A percentile compares a stretch with the other conserved stretches of the same genome.
Evolutionary conservation across 1,140 invertebrate genomes (phyloP).

Genomic region (Anoplophora glabripennis): DNA sequence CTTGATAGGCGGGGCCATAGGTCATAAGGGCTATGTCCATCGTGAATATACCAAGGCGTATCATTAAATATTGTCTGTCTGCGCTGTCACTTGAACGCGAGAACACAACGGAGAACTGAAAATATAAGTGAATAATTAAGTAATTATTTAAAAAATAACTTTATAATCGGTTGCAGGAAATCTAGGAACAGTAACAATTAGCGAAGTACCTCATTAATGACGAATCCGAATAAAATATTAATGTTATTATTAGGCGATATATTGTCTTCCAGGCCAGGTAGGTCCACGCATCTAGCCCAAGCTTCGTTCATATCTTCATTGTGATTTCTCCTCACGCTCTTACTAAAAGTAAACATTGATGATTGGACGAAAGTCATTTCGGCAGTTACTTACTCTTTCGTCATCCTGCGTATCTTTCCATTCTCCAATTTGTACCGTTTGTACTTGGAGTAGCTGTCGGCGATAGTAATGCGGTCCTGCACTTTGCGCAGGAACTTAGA

Average conservation of each 20-base stretch:
- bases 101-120: conserved; percentile 47
- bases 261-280: conserved; percentile 82
- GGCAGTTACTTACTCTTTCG: conserved; percentile 25
- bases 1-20: conserved; percentile 74
- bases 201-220: conserved; percentile 63
- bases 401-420: conserved; percentile 12
- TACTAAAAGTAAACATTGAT: too few species aligned
- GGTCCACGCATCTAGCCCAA: conserved; percentile 70
- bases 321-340: conserved; percentile 14
- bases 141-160: conserved; percentile 11
- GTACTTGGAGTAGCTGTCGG: conserved; percentile 22
- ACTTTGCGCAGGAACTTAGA: conserved; percentile 22
- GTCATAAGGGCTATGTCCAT: conserved; percentile 75
- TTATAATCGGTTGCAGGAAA: too few species aligned
- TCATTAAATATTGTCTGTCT: conserved; percentile 73
- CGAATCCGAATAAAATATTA: conserved; percentile 66
- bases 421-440: conserved; percentile 21
- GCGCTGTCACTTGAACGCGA: conserved; percentile 61
- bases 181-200: neutral
- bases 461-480: conserved; percentile 19
- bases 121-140: too few species aligned
- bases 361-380: too few species aligned
- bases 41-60: conserved; percentile 67
- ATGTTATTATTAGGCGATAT: conserved; percentile 76
- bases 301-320: conserved; percentile 54